Percentiles rank a stretch among this genome's conserved stretches.
Evolutionary conservation across 2,888 invertebrate species (phyloP).

Genomic region (Melipona beecheii): DNA sequence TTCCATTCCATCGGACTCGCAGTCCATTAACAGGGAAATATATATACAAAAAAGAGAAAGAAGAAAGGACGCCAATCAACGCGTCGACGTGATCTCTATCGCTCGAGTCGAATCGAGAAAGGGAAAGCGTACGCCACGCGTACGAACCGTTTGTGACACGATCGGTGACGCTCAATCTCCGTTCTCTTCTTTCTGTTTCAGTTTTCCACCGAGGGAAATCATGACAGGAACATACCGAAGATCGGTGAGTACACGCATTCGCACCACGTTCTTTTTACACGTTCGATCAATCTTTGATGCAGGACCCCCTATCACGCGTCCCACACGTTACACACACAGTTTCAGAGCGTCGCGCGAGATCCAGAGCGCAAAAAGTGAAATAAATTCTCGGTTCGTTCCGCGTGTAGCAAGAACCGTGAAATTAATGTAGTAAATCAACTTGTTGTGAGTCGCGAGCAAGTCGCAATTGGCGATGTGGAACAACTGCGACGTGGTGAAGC

Average conservation of each 20-base stretch:
- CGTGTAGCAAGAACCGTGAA: not conserved
- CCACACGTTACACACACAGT: not conserved
- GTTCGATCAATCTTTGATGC: not conserved
- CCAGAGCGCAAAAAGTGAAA: not conserved
- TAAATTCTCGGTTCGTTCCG: not conserved
- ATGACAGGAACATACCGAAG: conserved; percentile 86
- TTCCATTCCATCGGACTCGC: conserved; percentile 17
- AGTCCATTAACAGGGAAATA: conserved; percentile 42
- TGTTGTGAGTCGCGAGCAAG: not conserved
- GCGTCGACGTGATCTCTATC: not conserved
- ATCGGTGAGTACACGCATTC: conserved; percentile 85
- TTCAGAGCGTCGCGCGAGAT: not conserved
- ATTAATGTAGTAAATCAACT: not conserved
- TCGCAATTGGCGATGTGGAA: not conserved
- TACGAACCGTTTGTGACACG: not conserved
- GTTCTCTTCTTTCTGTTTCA: conserved; percentile 81
- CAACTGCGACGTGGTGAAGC: not conserved
- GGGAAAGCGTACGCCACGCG: not conserved
- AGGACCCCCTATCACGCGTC: not conserved
- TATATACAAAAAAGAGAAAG: not conserved
- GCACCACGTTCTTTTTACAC: not conserved
- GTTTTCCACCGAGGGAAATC: conserved; percentile 87
- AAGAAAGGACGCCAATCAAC: not conserved
- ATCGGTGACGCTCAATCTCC: not conserved
- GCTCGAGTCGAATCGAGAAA: not conserved